Percentiles rank a stretch among this genome's conserved stretches.
Evolutionary conservation across 1,140 invertebrate genomes (phyloP).

Genomic region (Lasaia peninsularis): DNA sequence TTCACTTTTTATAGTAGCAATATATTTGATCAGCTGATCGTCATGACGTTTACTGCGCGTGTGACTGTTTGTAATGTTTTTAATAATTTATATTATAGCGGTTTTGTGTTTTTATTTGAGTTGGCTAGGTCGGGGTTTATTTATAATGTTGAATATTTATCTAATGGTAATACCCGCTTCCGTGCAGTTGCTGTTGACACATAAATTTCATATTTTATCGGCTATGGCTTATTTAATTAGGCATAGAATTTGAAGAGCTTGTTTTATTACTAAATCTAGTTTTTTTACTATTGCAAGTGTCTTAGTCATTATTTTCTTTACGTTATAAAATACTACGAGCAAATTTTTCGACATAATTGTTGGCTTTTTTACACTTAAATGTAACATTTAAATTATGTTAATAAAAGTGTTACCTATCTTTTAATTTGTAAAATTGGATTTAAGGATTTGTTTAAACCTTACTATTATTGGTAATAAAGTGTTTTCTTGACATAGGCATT

Average conservation of each 20-base stretch:
- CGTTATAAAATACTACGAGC: too few relatives aligned
- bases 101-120: slow-evolving; percentile 58
- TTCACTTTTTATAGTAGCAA: slow-evolving; percentile 77
- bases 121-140: slow-evolving; percentile 71
- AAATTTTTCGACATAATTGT: too few relatives aligned
- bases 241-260: background rate
- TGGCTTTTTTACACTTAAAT: too few relatives aligned
- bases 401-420: too few relatives aligned
- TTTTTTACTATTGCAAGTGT: background rate
- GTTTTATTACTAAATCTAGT: background rate
- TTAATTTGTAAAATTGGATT: too few relatives aligned
- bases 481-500: background rate
- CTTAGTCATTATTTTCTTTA: too few relatives aligned
- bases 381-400: too few relatives aligned
- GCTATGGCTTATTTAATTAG: slow-evolving; percentile 26
- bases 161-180: slow-evolving; percentile 44
- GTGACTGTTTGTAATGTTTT: slow-evolving; percentile 63
- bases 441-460: too few relatives aligned
- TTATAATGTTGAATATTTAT: slow-evolving; percentile 69
- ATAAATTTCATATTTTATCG: slow-evolving; percentile 45
- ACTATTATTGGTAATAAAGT: background rate
- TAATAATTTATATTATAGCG: slow-evolving; percentile 74
- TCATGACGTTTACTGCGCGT: slow-evolving; percentile 68
- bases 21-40: slow-evolving; percentile 78
- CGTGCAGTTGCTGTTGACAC: slow-evolving; percentile 33